phyloP scores from a whole-genome alignment of 2,797 vertebrate genomes.

The Orestias chungarensis region DNA sequence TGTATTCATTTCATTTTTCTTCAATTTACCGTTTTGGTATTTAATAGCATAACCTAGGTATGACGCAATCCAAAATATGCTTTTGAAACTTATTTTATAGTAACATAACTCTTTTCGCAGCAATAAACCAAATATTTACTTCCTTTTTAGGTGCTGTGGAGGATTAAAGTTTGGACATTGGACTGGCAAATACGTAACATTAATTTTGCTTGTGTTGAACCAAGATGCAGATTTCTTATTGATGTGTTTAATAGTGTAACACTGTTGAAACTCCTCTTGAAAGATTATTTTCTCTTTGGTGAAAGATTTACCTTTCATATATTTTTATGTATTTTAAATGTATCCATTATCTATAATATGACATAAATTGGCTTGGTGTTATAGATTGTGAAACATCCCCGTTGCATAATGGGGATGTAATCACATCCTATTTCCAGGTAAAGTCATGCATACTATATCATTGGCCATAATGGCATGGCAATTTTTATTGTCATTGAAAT shows the following conservation, averaged over 20 bases:
- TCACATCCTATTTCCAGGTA: background rate
- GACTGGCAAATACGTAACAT: no score
- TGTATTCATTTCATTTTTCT: background rate
- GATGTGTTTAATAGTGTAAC: background rate
- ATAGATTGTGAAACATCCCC: background rate
- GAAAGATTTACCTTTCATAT: background rate
- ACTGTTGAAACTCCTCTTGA: background rate
- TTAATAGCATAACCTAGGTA: background rate
- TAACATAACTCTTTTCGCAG: background rate
- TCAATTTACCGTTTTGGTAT: background rate
- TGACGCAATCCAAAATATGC: background rate
- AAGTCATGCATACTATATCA: background rate
- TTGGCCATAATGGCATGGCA: conserved; percentile 5
- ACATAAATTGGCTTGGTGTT: background rate
- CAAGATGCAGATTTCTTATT: background rate
- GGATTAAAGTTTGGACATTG: no score
- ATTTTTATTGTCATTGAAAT: conserved; percentile 11
- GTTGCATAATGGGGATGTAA: no score
- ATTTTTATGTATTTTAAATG: background rate
- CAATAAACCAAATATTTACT: background rate
- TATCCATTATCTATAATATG: background rate
- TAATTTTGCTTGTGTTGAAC: background rate
- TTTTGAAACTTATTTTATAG: background rate
- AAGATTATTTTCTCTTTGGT: background rate
- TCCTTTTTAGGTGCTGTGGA: background rate